phyloP scores from a whole-genome alignment of 2,113 vertebrate species.

The Coregonus clupeaformis region DNA sequence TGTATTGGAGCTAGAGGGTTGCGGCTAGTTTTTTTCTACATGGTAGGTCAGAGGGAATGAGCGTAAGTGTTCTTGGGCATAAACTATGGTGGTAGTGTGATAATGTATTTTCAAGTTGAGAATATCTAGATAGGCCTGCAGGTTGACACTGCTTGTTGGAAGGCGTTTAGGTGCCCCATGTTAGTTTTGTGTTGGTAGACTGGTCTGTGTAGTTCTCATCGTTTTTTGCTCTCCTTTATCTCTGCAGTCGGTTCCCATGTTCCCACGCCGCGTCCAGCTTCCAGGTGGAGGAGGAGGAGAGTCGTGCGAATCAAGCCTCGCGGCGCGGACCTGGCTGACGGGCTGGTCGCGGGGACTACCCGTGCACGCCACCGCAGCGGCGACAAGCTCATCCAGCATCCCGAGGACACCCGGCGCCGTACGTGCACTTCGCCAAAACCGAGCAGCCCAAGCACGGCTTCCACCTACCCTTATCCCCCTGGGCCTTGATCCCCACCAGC shows the following conservation, averaged over 20 bases:
- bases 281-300: constrained; percentile 88
- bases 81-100: no score
- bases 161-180: no score
- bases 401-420: constrained; percentile 78
- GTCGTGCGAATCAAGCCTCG: constrained; percentile 90
- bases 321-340: constrained; percentile 88
- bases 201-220: no score
- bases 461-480: constrained; percentile 84
- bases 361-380: constrained; percentile 79
- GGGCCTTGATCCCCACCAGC: constrained; percentile 46
- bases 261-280: constrained; percentile 86
- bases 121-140: no score
- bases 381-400: constrained; percentile 71
- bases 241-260: constrained; percentile 65
- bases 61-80: no score
- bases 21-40: no score
- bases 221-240: not conserved
- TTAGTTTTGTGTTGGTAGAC: no score
- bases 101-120: no score
- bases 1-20: no score
- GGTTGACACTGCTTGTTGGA: no score
- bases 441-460: constrained; percentile 85
- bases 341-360: constrained; percentile 93
- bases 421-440: constrained; percentile 86
- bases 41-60: no score